A percentile compares a stretch with the other conserved stretches of the same genome.
phyloP scores from a whole-genome alignment of 2,888 invertebrate species.

The Agrochola macilenta region DNA sequence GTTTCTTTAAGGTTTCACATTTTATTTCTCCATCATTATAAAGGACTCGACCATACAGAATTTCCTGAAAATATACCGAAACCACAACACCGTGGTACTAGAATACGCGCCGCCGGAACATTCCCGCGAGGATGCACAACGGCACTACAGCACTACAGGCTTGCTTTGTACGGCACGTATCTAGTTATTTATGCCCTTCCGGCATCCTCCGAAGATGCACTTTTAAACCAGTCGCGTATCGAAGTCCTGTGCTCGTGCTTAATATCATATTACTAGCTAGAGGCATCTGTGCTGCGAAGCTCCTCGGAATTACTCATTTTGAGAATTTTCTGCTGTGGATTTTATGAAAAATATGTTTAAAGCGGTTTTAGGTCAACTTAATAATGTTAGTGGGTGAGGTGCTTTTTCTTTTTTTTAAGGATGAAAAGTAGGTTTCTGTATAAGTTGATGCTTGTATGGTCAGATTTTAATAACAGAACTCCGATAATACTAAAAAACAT shows the following conservation, averaged over 20 bases:
- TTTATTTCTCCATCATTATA: not conserved
- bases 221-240: slow-evolving; percentile 53
- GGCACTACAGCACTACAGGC: slow-evolving; percentile 23
- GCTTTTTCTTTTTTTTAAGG: no score
- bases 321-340: not conserved
- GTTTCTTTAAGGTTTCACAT: not conserved
- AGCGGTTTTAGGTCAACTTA: slow-evolving; percentile 10
- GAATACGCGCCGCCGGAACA: not conserved
- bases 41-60: not conserved
- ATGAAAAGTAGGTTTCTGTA: not conserved
- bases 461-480: not conserved
- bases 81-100: not conserved
- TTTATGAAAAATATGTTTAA: slow-evolving; percentile 36
- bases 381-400: not conserved
- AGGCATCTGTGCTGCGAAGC: slow-evolving; percentile 35
- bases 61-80: not conserved
- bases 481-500: not conserved
- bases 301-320: slow-evolving; percentile 37
- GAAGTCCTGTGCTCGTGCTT: slow-evolving; percentile 32
- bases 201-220: slow-evolving; percentile 53
- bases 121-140: slow-evolving; percentile 29
- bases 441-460: not conserved
- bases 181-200: slow-evolving; percentile 64
- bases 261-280: slow-evolving; percentile 50
- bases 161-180: slow-evolving; percentile 46